Conservation (phyloP, 2,797 vertebrate species). For the Spinibarbus caldwelli region DNA sequence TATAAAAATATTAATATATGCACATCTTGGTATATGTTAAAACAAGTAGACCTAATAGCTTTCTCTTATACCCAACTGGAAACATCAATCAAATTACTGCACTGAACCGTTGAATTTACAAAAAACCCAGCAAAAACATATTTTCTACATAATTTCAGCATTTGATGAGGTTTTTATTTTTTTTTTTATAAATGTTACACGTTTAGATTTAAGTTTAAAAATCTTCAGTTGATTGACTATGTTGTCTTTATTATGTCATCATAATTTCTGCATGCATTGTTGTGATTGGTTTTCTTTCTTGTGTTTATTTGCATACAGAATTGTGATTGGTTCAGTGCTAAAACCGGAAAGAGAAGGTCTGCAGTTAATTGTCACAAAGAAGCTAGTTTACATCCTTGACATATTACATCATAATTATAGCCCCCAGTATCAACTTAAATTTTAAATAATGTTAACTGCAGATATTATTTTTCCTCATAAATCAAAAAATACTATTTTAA, state of each 20-base stretch:
- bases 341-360: background rate
- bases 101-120: background rate
- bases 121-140: rapidly evolving
- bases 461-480: background rate
- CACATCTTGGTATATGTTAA: background rate
- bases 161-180: background rate
- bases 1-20: background rate
- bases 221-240: background rate
- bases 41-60: background rate
- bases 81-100: background rate
- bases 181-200: background rate
- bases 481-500: background rate
- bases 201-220: background rate
- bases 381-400: background rate
- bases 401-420: background rate
- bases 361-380: background rate
- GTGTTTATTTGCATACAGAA: background rate
- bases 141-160: background rate
- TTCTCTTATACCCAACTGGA: background rate
- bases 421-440: background rate
- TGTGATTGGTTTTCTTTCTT: background rate
- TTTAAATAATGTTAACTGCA: background rate
- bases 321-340: conserved; percentile 12
- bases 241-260: background rate
- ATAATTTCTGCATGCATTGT: background rate